phyloP scores from a whole-genome alignment of 2,888 invertebrate species.

The Drosophila mimica region DNA sequence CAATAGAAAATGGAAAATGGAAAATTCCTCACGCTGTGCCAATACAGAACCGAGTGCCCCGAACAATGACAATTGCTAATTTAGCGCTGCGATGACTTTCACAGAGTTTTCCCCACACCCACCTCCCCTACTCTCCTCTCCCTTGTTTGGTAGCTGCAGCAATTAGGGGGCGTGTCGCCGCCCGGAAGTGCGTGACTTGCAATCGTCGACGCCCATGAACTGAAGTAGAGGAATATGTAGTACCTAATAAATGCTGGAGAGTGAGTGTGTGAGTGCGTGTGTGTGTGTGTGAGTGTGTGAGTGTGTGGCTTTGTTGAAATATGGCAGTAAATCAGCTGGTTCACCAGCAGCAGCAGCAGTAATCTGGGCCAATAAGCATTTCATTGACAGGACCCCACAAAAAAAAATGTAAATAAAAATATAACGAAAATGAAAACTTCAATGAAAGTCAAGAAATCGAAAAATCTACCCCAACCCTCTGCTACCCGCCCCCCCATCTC shows the following conservation, averaged over 20 bases:
- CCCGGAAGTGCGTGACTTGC: slow-evolving; percentile 77
- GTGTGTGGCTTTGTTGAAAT: slow-evolving; percentile 25
- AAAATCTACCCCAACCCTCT: background rate
- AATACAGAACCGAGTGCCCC: slow-evolving; percentile 29
- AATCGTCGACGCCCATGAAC: slow-evolving; percentile 44
- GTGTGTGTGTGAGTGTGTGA: background rate
- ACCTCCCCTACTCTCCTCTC: background rate
- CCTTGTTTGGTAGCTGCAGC: slow-evolving; percentile 37
- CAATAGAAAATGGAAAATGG: slow-evolving; percentile 44
- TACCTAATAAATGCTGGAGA: background rate
- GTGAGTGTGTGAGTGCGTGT: background rate
- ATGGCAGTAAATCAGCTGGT: slow-evolving; percentile 35
- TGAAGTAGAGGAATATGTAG: slow-evolving; percentile 1
- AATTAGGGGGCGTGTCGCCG: slow-evolving; percentile 67
- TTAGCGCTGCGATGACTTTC: slow-evolving; percentile 46
- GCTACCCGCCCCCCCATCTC: too few relatives aligned
- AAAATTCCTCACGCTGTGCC: slow-evolving; percentile 54
- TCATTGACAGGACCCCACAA: slow-evolving; percentile 50
- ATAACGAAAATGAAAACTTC: slow-evolving; percentile 24
- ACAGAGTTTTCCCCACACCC: background rate
- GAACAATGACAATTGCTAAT: slow-evolving; percentile 73
- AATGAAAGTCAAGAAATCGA: slow-evolving; percentile 39
- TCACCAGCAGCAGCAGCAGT: slow-evolving; percentile 18
- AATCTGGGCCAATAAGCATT: slow-evolving; percentile 64
- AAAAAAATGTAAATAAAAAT: background rate